phyloP scores from a whole-genome alignment of 2,113 vertebrate genomes.

The Eclectus roratus region DNA sequence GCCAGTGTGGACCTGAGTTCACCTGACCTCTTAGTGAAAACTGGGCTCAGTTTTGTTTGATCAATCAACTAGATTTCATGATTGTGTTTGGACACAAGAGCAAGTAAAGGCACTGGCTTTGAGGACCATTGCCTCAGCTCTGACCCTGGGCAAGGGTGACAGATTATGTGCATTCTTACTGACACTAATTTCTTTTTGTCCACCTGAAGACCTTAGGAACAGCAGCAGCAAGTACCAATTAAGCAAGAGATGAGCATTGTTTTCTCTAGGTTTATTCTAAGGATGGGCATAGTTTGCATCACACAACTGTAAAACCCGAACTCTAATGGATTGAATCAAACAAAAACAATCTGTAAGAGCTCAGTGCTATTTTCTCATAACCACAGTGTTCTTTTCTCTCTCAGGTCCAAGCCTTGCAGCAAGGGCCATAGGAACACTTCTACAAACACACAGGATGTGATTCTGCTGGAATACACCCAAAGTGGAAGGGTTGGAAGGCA shows the following conservation, averaged over 20 bases:
- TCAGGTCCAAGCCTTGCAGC: not conserved
- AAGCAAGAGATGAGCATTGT: not conserved
- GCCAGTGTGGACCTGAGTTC: too few species aligned
- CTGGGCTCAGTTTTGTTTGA: not conserved
- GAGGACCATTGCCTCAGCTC: not conserved
- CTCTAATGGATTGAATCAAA: not conserved
- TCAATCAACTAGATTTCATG: not conserved
- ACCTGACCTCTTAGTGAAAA: not conserved
- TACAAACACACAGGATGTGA: not conserved
- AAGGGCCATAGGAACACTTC: not conserved
- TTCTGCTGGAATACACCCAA: not conserved
- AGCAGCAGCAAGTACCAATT: not conserved
- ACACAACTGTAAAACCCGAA: rapidly evolving
- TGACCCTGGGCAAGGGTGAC: not conserved
- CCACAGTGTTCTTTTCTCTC: not conserved
- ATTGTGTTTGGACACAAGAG: not conserved
- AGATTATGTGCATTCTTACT: not conserved
- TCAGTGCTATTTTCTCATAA: not conserved
- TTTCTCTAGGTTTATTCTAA: not conserved
- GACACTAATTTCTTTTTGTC: not conserved
- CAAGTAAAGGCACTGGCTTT: not conserved
- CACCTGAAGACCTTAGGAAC: not conserved
- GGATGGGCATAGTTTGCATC: not conserved
- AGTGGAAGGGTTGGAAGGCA: not conserved
- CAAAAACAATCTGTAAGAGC: not conserved